These are phyloP conservation scores for Nettapus auritus DNA, from an alignment of 2,113 vertebrate genomes.

Conservation along the genomic window DNA sequence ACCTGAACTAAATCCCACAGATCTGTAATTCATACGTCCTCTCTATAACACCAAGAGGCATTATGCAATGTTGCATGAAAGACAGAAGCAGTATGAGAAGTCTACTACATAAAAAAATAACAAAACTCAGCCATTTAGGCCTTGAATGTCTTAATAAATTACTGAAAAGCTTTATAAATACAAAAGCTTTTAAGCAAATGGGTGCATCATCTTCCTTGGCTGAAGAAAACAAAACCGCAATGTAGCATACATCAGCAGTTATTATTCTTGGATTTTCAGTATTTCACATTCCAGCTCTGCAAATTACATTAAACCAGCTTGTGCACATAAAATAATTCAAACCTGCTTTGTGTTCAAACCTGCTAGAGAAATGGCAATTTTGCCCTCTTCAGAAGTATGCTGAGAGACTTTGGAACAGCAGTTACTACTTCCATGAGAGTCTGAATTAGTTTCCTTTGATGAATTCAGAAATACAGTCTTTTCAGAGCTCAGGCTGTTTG, in stretches of 20 bases:
- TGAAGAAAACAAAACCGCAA: not conserved
- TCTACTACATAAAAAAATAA: not conserved
- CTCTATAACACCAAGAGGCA: fast-evolving
- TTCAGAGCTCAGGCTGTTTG: not conserved
- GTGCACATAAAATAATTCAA: not conserved
- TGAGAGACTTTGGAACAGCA: not conserved
- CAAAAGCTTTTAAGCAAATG: not conserved
- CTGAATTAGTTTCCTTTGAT: not conserved
- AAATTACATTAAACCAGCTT: not conserved
- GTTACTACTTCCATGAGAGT: not conserved
- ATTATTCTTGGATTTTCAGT: not conserved
- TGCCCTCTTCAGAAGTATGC: not conserved
- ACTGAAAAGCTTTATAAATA: not conserved
- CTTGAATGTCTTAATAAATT: conserved; percentile 1
- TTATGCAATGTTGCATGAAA: not conserved
- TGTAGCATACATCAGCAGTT: not conserved
- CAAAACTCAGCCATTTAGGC: not conserved
- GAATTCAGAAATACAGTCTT: not conserved
- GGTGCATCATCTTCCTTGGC: not conserved
- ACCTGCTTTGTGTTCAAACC: not conserved
- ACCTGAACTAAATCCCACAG: not conserved
- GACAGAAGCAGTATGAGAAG: not conserved
- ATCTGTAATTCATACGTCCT: not conserved
- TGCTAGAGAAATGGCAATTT: not conserved
- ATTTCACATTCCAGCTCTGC: not conserved